Evolutionary conservation across 2,797 vertebrate genomes (phyloP).

Genomic region (Huso huso): DNA sequence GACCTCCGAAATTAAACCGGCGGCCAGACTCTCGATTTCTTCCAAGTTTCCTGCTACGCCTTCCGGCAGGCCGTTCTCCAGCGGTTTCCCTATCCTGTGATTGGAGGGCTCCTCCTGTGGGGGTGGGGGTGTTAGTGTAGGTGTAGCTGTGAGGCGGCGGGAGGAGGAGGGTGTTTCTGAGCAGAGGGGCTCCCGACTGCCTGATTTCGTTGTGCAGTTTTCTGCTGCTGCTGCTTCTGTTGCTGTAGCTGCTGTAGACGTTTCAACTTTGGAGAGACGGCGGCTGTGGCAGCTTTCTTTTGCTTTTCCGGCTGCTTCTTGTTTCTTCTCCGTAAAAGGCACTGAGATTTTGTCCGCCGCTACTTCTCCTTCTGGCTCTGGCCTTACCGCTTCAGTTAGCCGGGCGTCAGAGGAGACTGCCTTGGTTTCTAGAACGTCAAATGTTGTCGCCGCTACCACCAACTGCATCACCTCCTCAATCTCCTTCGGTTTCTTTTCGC

Average conservation of each 20-base stretch:
- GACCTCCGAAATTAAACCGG: constrained; percentile 79
- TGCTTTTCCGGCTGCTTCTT: constrained; percentile 1
- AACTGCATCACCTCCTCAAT: too few relatives aligned
- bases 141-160: constrained; percentile 12
- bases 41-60: constrained; percentile 22
- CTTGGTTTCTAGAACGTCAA: constrained; percentile 1
- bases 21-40: constrained; percentile 74
- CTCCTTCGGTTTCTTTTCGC: too few relatives aligned
- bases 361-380: constrained; percentile 66
- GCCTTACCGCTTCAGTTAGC: constrained; percentile 48
- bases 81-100: constrained; percentile 25
- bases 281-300: too few relatives aligned
- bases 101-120: constrained; percentile 3
- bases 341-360: constrained; percentile 29
- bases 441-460: too few relatives aligned
- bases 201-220: constrained; percentile 19
- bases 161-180: constrained; percentile 29
- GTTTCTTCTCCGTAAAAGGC: constrained; percentile 24
- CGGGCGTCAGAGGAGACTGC: constrained; percentile 5
- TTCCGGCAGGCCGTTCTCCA: constrained; percentile 8
- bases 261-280: constrained; percentile 26
- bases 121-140: constrained; percentile 17
- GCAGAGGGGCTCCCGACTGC: constrained; percentile 20
- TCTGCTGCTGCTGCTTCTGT: constrained; percentile 12
- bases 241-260: background rate